These are phyloP conservation scores for Coptotermes formosanus DNA, from an alignment of 1,140 invertebrate species.

Conservation along the genomic window DNA sequence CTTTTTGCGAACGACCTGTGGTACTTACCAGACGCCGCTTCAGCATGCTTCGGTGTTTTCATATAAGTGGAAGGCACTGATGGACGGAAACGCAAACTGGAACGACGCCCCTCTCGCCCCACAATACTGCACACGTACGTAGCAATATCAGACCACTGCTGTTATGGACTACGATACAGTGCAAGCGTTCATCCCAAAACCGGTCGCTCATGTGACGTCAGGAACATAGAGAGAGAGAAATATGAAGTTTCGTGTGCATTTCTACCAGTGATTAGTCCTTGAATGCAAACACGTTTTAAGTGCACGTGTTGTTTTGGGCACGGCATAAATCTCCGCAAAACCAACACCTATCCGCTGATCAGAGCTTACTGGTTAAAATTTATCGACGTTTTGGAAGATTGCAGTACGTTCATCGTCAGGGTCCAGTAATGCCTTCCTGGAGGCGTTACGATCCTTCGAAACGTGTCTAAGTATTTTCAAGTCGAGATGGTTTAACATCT, in stretches of 20 bases:
- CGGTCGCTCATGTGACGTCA: neutral
- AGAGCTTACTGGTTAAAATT: no score
- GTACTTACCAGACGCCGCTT: neutral
- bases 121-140: neutral
- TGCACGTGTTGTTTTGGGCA: neutral
- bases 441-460: no score
- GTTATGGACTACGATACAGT: neutral
- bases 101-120: neutral
- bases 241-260: neutral
- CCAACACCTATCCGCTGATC: no score
- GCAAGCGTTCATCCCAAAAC: slow-evolving; percentile 10
- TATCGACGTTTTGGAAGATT: no score
- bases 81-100: neutral
- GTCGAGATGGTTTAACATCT: no score
- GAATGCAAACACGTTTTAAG: neutral
- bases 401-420: no score
- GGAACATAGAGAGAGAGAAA: neutral
- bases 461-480: no score
- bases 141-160: neutral
- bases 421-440: no score
- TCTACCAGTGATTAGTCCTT: neutral
- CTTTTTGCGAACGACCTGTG: no score
- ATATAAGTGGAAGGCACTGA: neutral
- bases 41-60: neutral
- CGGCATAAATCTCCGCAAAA: neutral